Base-by-base conservation (phyloP, 2,888 invertebrate species). In the Acleris literana region DNA sequence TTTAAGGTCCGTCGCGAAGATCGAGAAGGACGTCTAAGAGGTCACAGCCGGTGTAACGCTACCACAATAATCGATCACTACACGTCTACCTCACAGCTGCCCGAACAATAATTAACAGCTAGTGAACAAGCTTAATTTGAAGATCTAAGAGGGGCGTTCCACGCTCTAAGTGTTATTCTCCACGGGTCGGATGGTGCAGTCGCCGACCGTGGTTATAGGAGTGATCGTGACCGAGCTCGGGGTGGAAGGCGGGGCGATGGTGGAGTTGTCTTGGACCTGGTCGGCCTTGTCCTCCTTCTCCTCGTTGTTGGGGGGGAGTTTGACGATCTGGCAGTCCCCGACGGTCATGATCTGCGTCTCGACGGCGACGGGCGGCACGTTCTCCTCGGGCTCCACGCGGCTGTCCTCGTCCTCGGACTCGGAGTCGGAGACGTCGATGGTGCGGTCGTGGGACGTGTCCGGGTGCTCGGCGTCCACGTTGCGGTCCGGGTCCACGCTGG, bases 301-400 rank as follows among this genome's bases (percentile, higher is more conserved):
- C 0, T 88, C 90, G 48, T 73, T 78, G 22, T 72, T 80, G 7
- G 88, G 81, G 17, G 91, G 90, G 5, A 92, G 85, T 68, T 92
- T 93, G 43, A 92, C 90, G 55, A 92, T 93, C 79, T 93, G 93
- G 70, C 93, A 92, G 80, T 93, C 93, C 5, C 93, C 93, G 1
- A 92, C 92, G n/a, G 91, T 93, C 89, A 93, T 88, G 56, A 92
- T 87, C 66, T 88, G 90, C 2, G 90, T 85, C n/a, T 90, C 90
- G 76, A 85, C 77, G 51, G 81, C 87, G 1, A 83, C 85, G 0
- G 87, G 75, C 0, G 88, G 88, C 0, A 84, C 83, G 74, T 79
- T 82, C 1, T 91, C 91, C 2, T 90, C 90, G 0, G 84, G 78
- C 9, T 90, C 90, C 3, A 82, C 80, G 33, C 86, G 76, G 0